Evolutionary conservation across 2,888 invertebrate genomes (phyloP).

Genomic region (Drosophila prolongata): DNA sequence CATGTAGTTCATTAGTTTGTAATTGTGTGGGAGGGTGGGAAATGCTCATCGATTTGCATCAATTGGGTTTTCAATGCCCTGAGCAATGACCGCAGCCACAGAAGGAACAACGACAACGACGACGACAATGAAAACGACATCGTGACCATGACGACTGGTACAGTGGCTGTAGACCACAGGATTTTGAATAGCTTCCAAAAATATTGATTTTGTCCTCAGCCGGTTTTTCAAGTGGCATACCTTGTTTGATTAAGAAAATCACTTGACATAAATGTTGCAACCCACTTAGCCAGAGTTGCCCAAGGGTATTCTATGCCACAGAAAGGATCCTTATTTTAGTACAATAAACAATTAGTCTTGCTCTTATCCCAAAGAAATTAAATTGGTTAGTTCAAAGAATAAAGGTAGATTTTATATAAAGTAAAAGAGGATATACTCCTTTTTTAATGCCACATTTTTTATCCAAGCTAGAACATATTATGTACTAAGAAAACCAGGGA

Average conservation of each 20-base stretch:
- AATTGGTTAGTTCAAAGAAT: too few relatives aligned
- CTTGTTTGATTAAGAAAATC: background rate
- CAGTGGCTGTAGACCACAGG: slow-evolving; percentile 13
- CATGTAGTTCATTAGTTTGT: slow-evolving; percentile 58
- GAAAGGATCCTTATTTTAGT: too few relatives aligned
- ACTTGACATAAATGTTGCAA: too few relatives aligned
- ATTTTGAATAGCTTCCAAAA: background rate
- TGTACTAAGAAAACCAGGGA: too few relatives aligned
- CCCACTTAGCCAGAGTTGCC: too few relatives aligned
- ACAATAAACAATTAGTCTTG: too few relatives aligned
- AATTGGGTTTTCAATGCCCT: slow-evolving; percentile 42
- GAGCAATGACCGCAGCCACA: slow-evolving; percentile 41
- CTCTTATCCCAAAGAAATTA: too few relatives aligned
- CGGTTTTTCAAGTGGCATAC: background rate
- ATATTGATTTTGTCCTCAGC: background rate
- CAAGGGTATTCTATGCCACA: too few relatives aligned
- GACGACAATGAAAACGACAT: slow-evolving; percentile 4
- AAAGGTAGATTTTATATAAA: too few relatives aligned
- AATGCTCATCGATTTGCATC: slow-evolving; percentile 30
- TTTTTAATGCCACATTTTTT: too few relatives aligned
- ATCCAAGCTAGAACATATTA: too few relatives aligned
- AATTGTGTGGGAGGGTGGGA: slow-evolving; percentile 29
- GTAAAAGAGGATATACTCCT: too few relatives aligned
- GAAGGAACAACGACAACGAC: slow-evolving; percentile 8
- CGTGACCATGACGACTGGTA: slow-evolving; percentile 9